Base-by-base conservation (phyloP, 2,888 invertebrate species). In the Malthinus seriepunctatus region DNA sequence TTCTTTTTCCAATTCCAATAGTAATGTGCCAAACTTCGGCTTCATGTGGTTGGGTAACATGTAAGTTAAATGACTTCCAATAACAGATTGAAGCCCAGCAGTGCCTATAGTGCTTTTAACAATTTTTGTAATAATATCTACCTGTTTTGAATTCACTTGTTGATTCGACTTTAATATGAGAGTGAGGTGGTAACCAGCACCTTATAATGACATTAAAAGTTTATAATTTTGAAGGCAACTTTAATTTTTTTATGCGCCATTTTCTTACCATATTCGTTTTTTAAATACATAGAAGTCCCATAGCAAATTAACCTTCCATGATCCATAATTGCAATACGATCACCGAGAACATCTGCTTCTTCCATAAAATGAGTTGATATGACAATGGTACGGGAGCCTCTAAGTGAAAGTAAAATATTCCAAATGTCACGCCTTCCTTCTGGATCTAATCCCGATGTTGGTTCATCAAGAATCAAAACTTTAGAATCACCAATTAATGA, bases 351-450 rank as follows among this genome's bases (percentile, higher is more conserved):
- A 77, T 96, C 95, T 3, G 95, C 95, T 78, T 97, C 96, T 78
- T 96, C 96, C 95, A 97, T 95, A 78, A 92, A 93, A 79, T 97
- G 96, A 0, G 96, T 96, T 9, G 93, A 92, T 48, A 97, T 84
- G 9, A 97, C 79, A 66, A 96, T 90, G 0, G 95, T 93, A 66
- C 90, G 88, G 1, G 85, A 81, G 57, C 87, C 67, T 23, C 72
- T 56, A 23, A 64, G 67, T 67, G 79, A 80, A 67, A 89, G 83
- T 69, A 95, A 80, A 60, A 95, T 82, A 73, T 95, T 90, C 96
- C 96, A 96, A 50, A 95, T 85, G 60, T 90, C 88, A 49, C 95
- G 83, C 38, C 95, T 83, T 2, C 93, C 91, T 74, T 94, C 91
- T 1, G 95, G 93, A 78, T 96, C 96, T 73, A 96, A 86, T 5